These are phyloP conservation scores for Myotis pilosus DNA, from an alignment of 2,797 vertebrate genomes.

Conservation along the genomic window DNA sequence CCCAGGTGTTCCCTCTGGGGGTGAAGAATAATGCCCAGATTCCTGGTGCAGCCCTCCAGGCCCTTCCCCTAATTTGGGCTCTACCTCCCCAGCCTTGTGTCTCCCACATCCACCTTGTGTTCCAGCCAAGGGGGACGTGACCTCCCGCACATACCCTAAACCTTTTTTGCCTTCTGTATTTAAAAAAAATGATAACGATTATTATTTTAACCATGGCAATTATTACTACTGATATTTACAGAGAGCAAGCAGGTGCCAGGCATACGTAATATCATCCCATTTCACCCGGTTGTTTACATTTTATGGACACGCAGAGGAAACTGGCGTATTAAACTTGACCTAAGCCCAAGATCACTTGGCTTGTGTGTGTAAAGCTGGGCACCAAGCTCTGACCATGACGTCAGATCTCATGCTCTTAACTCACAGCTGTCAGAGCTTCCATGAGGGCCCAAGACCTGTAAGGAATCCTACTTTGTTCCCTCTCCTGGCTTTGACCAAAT, in stretches of 20 bases:
- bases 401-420: neutral
- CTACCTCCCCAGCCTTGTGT: neutral
- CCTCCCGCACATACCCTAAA: neutral
- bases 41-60: neutral
- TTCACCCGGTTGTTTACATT: neutral
- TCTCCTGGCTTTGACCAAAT: neutral
- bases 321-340: neutral
- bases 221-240: slow-evolving; percentile 34
- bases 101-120: neutral
- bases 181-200: slow-evolving; percentile 7
- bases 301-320: neutral
- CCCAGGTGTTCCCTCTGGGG: neutral
- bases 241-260: neutral
- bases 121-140: neutral
- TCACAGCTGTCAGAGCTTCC: neutral
- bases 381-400: neutral
- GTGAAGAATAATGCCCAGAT: neutral
- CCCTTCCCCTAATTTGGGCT: neutral
- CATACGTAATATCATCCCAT: neutral
- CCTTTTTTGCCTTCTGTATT: slow-evolving; percentile 1
- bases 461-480: neutral
- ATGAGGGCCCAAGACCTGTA: neutral
- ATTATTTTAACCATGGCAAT: slow-evolving; percentile 19
- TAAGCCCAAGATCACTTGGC: neutral
- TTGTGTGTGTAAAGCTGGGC: neutral